Evolutionary conservation across 2,113 vertebrate species (phyloP).

Genomic region (Sinocyclocheilus anshuiensis): DNA sequence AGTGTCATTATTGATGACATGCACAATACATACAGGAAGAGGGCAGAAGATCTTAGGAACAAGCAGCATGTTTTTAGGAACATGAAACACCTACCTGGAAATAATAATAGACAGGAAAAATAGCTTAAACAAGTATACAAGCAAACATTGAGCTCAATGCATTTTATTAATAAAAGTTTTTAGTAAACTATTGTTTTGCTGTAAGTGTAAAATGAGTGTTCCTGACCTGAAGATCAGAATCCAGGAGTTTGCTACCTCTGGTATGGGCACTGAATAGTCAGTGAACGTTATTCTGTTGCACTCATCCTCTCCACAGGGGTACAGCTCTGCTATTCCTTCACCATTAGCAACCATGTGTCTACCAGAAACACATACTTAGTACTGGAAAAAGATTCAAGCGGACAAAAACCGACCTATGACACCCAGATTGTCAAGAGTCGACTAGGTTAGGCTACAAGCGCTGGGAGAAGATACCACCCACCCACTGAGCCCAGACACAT

Average conservation of each 20-base stretch:
- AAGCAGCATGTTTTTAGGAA: slow-evolving; percentile 83
- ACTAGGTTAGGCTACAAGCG: slow-evolving; percentile 16
- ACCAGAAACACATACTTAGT: slow-evolving; percentile 3
- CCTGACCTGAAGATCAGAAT: slow-evolving; percentile 87
- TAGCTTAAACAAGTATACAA: not conserved
- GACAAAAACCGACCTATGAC: slow-evolving; percentile 23
- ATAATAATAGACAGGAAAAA: slow-evolving; percentile 28
- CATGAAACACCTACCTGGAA: slow-evolving; percentile 83
- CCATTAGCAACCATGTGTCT: slow-evolving; percentile 76
- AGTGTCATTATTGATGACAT: slow-evolving; percentile 89
- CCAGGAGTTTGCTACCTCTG: slow-evolving; percentile 79
- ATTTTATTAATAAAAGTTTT: not conserved
- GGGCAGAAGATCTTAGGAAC: slow-evolving; percentile 79
- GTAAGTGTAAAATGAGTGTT: not conserved
- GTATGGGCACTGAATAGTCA: slow-evolving; percentile 79
- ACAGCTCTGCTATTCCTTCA: slow-evolving; percentile 71
- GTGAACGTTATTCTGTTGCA: slow-evolving; percentile 76
- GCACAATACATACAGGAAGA: slow-evolving; percentile 77
- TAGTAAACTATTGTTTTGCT: not conserved
- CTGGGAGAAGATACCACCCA: slow-evolving; percentile 11
- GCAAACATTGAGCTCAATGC: not conserved
- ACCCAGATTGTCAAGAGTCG: slow-evolving; percentile 31
- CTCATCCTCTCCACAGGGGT: slow-evolving; percentile 85
- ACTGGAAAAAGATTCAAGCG: not conserved
- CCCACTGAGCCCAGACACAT: slow-evolving; percentile 36